Evolutionary conservation across 2,888 invertebrate genomes (phyloP).

Genomic region (Lasioglossum lativentre): DNA sequence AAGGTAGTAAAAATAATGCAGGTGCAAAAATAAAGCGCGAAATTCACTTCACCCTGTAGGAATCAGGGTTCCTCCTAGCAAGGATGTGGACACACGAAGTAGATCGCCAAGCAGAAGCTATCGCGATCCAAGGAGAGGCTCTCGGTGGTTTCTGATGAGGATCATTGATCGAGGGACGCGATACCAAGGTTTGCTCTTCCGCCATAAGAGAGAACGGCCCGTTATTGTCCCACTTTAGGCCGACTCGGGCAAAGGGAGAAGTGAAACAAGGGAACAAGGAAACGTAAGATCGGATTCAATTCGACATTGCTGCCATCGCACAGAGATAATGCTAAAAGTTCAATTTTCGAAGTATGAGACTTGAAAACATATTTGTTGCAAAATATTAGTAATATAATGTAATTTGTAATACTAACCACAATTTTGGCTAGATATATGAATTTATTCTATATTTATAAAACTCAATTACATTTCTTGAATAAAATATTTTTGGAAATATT

Average conservation of each 20-base stretch:
- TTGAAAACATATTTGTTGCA: background rate
- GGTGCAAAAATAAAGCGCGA: background rate
- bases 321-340: background rate
- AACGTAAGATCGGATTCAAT: background rate
- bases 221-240: slow-evolving; percentile 47
- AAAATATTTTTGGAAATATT: no score
- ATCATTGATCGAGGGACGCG: slow-evolving; percentile 22
- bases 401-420: no score
- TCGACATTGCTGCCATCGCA: background rate
- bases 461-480: no score
- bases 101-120: background rate
- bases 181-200: slow-evolving; percentile 39
- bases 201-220: background rate
- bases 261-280: background rate
- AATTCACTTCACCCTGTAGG: background rate
- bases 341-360: background rate
- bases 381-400: background rate
- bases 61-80: background rate
- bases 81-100: slow-evolving; percentile 26
- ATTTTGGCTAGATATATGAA: no score
- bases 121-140: slow-evolving; percentile 18
- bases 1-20: background rate
- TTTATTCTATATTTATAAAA: no score
- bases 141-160: slow-evolving; percentile 15
- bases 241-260: slow-evolving; percentile 11